These are phyloP conservation scores for Trichogramma pretiosum DNA, from an alignment of 1,140 invertebrate species.

Conservation along the genomic window DNA sequence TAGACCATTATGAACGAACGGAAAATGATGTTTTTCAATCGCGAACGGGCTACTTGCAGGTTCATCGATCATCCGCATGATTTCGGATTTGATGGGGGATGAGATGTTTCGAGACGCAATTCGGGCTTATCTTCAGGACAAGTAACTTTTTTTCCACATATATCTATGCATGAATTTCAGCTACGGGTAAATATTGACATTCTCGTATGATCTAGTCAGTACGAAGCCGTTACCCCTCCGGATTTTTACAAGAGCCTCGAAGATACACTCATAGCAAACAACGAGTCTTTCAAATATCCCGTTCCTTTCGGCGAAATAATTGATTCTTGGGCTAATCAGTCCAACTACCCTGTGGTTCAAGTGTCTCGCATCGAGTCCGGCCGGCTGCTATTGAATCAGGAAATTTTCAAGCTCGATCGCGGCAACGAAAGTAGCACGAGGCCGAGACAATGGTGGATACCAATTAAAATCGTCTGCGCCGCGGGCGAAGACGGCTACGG, in stretches of 20 bases:
- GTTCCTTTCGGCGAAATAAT: constrained; percentile 1
- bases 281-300: neutral
- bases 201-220: constrained; percentile 19
- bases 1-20: neutral
- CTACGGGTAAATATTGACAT: too few relatives aligned
- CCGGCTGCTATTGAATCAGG: neutral
- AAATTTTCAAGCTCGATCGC: neutral
- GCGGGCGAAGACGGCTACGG: neutral
- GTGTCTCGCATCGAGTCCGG: constrained; percentile 19
- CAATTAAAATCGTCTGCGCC: neutral
- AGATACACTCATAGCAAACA: constrained; percentile 30
- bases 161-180: too few relatives aligned
- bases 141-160: too few relatives aligned
- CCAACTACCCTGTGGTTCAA: constrained; percentile 55
- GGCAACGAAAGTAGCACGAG: neutral
- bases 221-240: constrained; percentile 49
- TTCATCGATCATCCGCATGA: constrained; percentile 66
- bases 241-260: constrained; percentile 59
- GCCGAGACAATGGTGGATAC: constrained; percentile 7
- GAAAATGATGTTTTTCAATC: neutral
- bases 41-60: constrained; percentile 35
- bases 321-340: constrained; percentile 61
- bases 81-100: constrained; percentile 56
- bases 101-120: constrained; percentile 55
- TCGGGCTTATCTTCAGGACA: constrained; percentile 52